These are phyloP conservation scores for Gila robusta DNA, from an alignment of 2,797 vertebrate genomes.

Conservation along the genomic window DNA sequence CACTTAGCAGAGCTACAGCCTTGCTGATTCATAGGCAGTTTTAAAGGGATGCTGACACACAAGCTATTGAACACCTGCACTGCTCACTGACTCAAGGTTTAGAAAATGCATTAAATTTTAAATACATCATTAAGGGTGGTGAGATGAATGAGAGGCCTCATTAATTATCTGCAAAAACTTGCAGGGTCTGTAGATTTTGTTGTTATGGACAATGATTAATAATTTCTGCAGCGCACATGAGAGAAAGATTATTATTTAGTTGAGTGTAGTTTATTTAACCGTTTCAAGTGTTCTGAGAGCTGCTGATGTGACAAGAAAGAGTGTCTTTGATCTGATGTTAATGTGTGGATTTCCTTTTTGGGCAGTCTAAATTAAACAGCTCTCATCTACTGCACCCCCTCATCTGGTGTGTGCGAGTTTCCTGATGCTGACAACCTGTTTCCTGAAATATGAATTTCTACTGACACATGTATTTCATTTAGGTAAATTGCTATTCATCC, in stretches of 20 bases:
- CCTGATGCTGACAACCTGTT: slow-evolving; percentile 28
- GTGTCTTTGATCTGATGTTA: slow-evolving; percentile 47
- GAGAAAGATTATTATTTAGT: neutral
- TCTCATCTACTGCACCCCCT: neutral
- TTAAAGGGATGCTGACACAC: slow-evolving; percentile 54
- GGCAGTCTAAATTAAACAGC: slow-evolving; percentile 29
- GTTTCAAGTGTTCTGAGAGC: slow-evolving; percentile 20
- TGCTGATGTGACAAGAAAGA: slow-evolving; percentile 31
- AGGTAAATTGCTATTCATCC: slow-evolving; percentile 27
- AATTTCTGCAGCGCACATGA: neutral
- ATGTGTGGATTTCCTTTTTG: slow-evolving; percentile 35
- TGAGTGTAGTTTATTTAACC: slow-evolving; percentile 2
- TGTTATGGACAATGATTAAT: slow-evolving; percentile 36
- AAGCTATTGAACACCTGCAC: slow-evolving; percentile 54
- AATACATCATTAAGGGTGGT: slow-evolving; percentile 44
- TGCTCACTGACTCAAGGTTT: slow-evolving; percentile 45
- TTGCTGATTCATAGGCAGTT: slow-evolving; percentile 55
- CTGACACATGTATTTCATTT: slow-evolving; percentile 15
- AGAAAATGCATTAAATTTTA: slow-evolving; percentile 55
- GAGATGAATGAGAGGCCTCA: slow-evolving; percentile 39
- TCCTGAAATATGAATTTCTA: slow-evolving; percentile 25
- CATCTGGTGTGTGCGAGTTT: slow-evolving; percentile 6
- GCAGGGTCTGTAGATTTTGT: slow-evolving; percentile 29
- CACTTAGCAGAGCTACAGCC: slow-evolving; percentile 45
- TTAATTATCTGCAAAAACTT: slow-evolving; percentile 44